These are phyloP conservation scores for Ectropis crepuscularia DNA, from an alignment of 2,888 invertebrate species.

Conservation along the genomic window DNA sequence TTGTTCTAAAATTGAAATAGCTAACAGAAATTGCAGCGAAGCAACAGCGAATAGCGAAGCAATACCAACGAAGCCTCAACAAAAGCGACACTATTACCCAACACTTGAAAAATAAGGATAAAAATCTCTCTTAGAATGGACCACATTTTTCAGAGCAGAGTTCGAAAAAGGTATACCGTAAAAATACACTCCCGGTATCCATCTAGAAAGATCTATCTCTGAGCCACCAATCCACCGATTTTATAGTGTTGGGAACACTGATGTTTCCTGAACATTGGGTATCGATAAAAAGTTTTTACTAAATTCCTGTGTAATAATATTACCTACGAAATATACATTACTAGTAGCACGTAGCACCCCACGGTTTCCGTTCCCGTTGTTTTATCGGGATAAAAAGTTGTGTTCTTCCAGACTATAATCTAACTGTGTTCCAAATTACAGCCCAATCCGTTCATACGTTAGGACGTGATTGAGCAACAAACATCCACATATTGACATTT, in stretches of 20 bases:
- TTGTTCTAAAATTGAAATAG: not conserved
- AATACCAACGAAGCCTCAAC: not conserved
- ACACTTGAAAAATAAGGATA: slow-evolving; percentile 14
- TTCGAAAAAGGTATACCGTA: slow-evolving; percentile 21
- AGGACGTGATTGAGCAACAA: no score
- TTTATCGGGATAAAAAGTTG: no score
- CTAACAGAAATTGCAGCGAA: not conserved
- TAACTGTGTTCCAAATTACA: no score
- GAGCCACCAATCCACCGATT: slow-evolving; percentile 21
- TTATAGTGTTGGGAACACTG: slow-evolving; percentile 15
- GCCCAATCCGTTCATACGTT: no score
- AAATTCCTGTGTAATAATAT: no score
- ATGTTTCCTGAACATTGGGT: slow-evolving; percentile 4
- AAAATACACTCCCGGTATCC: slow-evolving; percentile 24
- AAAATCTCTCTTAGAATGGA: slow-evolving; percentile 9
- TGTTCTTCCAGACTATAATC: no score
- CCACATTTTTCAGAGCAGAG: slow-evolving; percentile 18
- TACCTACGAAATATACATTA: no score
- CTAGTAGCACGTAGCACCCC: no score
- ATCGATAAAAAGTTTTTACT: no score
- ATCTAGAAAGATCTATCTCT: slow-evolving; percentile 20
- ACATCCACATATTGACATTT: no score
- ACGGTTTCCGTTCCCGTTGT: no score
- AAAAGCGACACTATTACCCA: slow-evolving; percentile 12
- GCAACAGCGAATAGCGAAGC: not conserved